phyloP scores from a whole-genome alignment of 2,113 vertebrate species.

The Glaucomys volans region DNA sequence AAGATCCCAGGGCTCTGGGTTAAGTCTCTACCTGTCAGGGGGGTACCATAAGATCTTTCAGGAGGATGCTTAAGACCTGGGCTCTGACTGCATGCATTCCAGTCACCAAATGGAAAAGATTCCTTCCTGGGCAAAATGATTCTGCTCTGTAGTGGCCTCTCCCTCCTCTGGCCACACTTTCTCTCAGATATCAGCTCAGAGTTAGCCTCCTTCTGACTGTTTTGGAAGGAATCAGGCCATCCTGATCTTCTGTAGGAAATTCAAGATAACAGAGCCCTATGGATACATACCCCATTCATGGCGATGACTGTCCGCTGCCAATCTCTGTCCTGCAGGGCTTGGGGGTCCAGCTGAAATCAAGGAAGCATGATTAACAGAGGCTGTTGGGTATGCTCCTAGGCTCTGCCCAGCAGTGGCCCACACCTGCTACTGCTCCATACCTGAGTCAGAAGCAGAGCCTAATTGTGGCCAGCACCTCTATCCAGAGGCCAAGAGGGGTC shows the following conservation, averaged over 20 bases:
- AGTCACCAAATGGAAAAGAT: fast-evolving
- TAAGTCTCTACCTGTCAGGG: not conserved
- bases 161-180: not conserved
- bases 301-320: conserved; percentile 97
- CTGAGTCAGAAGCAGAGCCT: fast-evolving
- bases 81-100: not conserved
- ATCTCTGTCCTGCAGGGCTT: conserved; percentile 95
- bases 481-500: not conserved
- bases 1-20: not conserved
- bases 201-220: not conserved
- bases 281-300: conserved; percentile 96
- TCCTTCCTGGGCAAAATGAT: fast-evolving
- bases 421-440: fast-evolving
- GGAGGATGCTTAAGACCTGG: not conserved
- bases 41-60: not conserved
- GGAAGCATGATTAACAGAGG: conserved; percentile 40
- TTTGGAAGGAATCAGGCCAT: not conserved
- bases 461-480: fast-evolving
- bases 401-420: not conserved
- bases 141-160: not conserved
- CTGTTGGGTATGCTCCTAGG: not conserved
- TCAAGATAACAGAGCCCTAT: fast-evolving
- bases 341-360: conserved; percentile 93
- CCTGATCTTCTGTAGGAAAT: not conserved
- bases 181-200: not conserved